Conservation (phyloP, 2,113 vertebrate genomes). For the Macrotus californicus region DNA sequence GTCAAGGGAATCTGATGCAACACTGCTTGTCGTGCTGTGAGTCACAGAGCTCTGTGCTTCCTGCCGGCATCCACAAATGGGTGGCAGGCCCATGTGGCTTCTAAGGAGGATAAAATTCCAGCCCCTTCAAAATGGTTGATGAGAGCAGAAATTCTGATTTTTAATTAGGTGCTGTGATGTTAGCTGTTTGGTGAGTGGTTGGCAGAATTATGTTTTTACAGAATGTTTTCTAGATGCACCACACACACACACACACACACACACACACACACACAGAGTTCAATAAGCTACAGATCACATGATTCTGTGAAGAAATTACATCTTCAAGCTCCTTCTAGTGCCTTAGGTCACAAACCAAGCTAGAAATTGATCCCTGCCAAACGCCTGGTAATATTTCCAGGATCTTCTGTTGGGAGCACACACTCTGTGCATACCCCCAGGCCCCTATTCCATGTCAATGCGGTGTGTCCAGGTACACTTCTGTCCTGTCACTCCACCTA, state of each 20-base stretch:
- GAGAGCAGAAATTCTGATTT: background rate
- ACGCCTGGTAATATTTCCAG: background rate
- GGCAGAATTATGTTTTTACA: background rate
- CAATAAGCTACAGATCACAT: background rate
- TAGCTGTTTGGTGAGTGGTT: background rate
- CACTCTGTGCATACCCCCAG: background rate
- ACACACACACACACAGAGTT: background rate
- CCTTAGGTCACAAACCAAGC: background rate
- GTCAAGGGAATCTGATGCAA: too few species aligned
- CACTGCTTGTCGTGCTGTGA: too few species aligned
- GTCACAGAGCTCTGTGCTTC: background rate
- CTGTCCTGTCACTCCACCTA: background rate
- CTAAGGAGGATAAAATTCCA: background rate
- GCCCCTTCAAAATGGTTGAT: background rate
- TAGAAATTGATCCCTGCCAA: background rate
- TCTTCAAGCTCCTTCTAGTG: background rate
- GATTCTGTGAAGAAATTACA: background rate
- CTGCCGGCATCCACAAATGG: background rate
- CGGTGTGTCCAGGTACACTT: accelerated
- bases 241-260: background rate
- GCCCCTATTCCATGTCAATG: background rate
- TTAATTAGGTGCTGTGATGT: background rate
- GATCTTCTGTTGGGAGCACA: background rate
- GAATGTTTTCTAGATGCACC: background rate
- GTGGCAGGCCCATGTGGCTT: background rate